These are phyloP conservation scores for Nemopilema nomurai DNA, from an alignment of 30 jellyfish, hydroid and myxozoan species.

Conservation along the genomic window DNA sequence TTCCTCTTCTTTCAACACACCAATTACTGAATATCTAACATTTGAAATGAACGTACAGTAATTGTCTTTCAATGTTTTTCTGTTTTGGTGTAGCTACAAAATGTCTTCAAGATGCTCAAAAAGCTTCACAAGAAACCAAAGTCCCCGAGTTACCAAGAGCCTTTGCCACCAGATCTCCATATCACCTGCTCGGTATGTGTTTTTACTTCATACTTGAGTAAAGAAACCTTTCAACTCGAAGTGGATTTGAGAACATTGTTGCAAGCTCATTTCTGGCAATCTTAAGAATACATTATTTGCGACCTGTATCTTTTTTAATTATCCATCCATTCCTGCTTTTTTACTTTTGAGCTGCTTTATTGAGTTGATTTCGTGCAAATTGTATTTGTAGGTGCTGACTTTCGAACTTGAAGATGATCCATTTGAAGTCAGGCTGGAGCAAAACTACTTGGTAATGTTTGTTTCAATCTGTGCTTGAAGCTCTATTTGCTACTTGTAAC, in stretches of 20 bases:
- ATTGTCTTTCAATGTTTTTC: neutral
- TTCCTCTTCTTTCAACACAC: no score
- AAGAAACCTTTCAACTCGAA: no score
- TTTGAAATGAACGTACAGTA: neutral
- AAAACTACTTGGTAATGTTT: slow-evolving; percentile 88
- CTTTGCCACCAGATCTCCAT: slow-evolving; percentile 80
- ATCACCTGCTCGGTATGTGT: slow-evolving; percentile 69
- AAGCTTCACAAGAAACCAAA: slow-evolving; percentile 73
- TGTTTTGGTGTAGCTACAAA: slow-evolving; percentile 58
- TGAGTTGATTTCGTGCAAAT: no score
- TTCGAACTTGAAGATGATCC: slow-evolving; percentile 92
- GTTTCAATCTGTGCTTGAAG: no score
- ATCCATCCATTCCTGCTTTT: neutral
- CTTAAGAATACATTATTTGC: no score
- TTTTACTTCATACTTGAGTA: no score
- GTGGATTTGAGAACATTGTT: no score
- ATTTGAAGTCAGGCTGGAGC: slow-evolving; percentile 76
- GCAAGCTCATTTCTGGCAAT: no score
- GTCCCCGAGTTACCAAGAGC: slow-evolving; percentile 47
- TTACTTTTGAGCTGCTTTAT: neutral
- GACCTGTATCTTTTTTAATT: no score
- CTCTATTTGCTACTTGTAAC: no score
- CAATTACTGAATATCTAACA: no score
- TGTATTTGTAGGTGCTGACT: slow-evolving; percentile 64
- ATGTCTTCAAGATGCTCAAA: slow-evolving; percentile 73